Conservation (phyloP, 1,140 invertebrate genomes). For the Drosophila prosaltans region DNA sequence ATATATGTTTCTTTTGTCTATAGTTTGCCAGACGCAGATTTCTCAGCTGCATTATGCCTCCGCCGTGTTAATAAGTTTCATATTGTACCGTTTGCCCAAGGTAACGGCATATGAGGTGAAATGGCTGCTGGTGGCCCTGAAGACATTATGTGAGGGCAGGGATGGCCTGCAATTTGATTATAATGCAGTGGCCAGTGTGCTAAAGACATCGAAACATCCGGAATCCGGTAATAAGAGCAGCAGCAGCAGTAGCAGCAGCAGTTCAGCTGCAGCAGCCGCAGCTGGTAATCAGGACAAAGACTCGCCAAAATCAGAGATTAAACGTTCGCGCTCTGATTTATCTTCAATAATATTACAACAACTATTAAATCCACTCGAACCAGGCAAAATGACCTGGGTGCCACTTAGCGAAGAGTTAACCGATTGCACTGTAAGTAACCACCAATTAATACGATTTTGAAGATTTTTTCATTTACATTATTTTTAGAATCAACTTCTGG, state of each 20-base stretch:
- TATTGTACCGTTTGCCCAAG: slow-evolving; percentile 70
- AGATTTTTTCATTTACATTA: background rate
- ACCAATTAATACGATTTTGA: background rate
- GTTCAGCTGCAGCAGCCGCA: slow-evolving; percentile 51
- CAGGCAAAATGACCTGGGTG: slow-evolving; percentile 78
- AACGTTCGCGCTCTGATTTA: slow-evolving; percentile 86
- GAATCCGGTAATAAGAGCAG: slow-evolving; percentile 68
- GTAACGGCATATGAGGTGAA: slow-evolving; percentile 74
- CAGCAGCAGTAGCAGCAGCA: slow-evolving; percentile 64
- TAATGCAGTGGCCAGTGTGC: slow-evolving; percentile 62
- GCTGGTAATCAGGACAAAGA: slow-evolving; percentile 84
- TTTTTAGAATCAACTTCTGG: slow-evolving; percentile 85
- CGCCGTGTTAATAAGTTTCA: slow-evolving; percentile 76
- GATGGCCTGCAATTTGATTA: slow-evolving; percentile 66
- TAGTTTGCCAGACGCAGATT: slow-evolving; percentile 87
- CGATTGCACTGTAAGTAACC: slow-evolving; percentile 70
- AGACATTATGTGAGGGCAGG: slow-evolving; percentile 76
- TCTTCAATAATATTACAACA: slow-evolving; percentile 87
- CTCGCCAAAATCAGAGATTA: slow-evolving; percentile 84
- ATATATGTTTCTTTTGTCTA: slow-evolving; percentile 45
- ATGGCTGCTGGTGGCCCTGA: slow-evolving; percentile 75
- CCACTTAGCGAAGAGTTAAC: slow-evolving; percentile 77
- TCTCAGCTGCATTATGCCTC: slow-evolving; percentile 80
- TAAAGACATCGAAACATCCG: slow-evolving; percentile 72
- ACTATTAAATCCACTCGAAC: slow-evolving; percentile 85